Evolutionary conservation across 2,113 vertebrate genomes (phyloP), one percentile per base, ranked within the genome.

Genomic region (Amphiprion percula): DNA sequence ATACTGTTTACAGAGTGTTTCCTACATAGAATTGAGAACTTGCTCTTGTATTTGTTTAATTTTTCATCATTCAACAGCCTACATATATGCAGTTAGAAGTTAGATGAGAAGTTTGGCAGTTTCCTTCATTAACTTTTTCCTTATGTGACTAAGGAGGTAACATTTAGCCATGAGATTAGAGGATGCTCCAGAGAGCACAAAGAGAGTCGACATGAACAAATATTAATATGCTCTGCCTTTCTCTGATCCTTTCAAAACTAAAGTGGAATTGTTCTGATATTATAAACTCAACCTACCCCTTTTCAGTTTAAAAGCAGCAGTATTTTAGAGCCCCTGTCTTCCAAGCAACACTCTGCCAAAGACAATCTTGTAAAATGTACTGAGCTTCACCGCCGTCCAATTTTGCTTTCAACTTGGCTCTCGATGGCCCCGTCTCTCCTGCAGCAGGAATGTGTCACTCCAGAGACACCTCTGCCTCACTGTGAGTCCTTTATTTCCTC

Each of bases 391-490:
- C 0, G 15, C 49, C 4, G 19, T 41, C 47, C 66, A 58, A n/a
- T 77, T 78, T 81, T 21, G 2, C 33, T 15, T 53, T 74, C 52
- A 59, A 46, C 46, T 66, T 4, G 1, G 6, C 14, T 59, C 55
- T 50, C 30, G 39, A 24, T 47, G 46, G 50, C 16, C 16, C 69
- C 30, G 2, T 79, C 53, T 80, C 61, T 68, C 3, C 49, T 41
- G 72, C 37, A 21, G 81, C 4, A 47, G 58, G 84, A 92, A 90
- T 80, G 68, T 90, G 54, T 47, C 88, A 76, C 80, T 80, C 55
- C 30, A 63, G 26, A 74, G 62, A 30, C 69, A 65, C 52, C 60
- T 47, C 77, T 82, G 80, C 28, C 68, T 77, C 76, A 68, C 84
- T 74, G 49, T 24, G 67, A 30, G 54, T 30, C 30, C 79, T 81